Percentiles rank a stretch among this genome's conserved stretches.
Conservation (phyloP, 2,113 vertebrate genomes). For the Lethenteron reissneri region DNA sequence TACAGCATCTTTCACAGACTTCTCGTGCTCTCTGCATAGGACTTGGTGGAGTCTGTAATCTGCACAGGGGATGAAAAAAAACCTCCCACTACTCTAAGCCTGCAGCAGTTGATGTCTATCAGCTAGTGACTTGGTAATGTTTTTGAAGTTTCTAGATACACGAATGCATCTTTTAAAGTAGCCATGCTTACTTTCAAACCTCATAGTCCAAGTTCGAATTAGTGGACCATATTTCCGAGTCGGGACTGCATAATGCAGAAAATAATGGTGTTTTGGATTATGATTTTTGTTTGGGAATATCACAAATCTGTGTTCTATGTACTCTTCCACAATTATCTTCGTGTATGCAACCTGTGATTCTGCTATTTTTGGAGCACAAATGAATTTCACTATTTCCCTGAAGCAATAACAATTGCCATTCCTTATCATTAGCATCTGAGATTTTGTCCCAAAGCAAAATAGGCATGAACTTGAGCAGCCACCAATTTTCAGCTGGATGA, state of each 20-base stretch:
- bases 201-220: conserved; percentile 13
- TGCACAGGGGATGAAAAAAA: no score
- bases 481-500: conserved; percentile 12
- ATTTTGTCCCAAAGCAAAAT: conserved; percentile 11
- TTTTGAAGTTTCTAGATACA: conserved; percentile 11
- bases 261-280: conserved; percentile 13
- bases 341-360: background rate
- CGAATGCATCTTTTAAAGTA: conserved; percentile 7
- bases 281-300: conserved; percentile 11
- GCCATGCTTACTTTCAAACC: conserved; percentile 9
- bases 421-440: conserved; percentile 10
- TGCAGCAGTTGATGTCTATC: conserved; percentile 11
- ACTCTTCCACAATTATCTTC: conserved; percentile 10
- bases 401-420: conserved; percentile 4
- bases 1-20: no score
- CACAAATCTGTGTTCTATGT: conserved; percentile 10
- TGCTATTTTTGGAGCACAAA: no score
- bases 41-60: no score
- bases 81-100: background rate
- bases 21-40: no score
- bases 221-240: conserved; percentile 12
- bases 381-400: no score
- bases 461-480: conserved; percentile 12
- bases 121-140: conserved; percentile 11
- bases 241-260: conserved; percentile 12